These are phyloP conservation scores for Polypterus bichir DNA, from an alignment of 2,113 vertebrate species.

Conservation along the genomic window DNA sequence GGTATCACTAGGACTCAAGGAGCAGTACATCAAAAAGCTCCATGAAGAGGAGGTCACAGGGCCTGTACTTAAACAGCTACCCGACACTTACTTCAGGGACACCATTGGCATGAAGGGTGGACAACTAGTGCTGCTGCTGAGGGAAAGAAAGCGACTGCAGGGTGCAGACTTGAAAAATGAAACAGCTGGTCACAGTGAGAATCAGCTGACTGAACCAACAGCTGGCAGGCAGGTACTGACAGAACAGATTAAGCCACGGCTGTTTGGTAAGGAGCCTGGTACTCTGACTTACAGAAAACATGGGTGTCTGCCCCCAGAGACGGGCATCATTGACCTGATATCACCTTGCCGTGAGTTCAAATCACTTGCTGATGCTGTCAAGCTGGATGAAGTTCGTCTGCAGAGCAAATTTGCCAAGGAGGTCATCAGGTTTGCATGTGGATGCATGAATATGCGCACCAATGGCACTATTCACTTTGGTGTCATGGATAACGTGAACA, in stretches of 20 bases:
- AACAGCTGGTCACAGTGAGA: neutral
- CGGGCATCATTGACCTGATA: conserved; percentile 32
- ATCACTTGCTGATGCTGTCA: conserved; percentile 26
- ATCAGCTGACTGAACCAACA: neutral
- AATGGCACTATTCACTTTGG: conserved; percentile 55
- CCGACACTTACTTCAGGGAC: conserved; percentile 42
- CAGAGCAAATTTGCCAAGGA: conserved; percentile 35
- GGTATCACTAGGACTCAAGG: conserved; percentile 43
- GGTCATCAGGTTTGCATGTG: conserved; percentile 37
- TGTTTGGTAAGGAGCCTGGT: conserved; percentile 38
- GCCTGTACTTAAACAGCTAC: conserved; percentile 32
- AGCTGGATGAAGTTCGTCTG: conserved; percentile 12
- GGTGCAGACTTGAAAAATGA: neutral
- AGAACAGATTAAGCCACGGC: conserved; percentile 40
- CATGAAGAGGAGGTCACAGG: conserved; percentile 53
- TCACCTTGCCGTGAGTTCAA: conserved; percentile 53
- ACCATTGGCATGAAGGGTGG: conserved; percentile 48
- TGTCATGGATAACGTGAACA: conserved; percentile 31
- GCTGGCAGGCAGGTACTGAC: conserved; percentile 13
- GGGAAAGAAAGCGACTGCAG: conserved; percentile 42
- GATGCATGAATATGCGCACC: conserved; percentile 48
- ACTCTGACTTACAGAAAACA: conserved; percentile 51
- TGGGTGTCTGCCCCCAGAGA: conserved; percentile 42
- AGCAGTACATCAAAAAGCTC: conserved; percentile 42
- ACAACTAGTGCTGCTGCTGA: conserved; percentile 47